Base-by-base conservation (phyloP, 2,888 invertebrate species). In the Platycnemis pennipes region DNA sequence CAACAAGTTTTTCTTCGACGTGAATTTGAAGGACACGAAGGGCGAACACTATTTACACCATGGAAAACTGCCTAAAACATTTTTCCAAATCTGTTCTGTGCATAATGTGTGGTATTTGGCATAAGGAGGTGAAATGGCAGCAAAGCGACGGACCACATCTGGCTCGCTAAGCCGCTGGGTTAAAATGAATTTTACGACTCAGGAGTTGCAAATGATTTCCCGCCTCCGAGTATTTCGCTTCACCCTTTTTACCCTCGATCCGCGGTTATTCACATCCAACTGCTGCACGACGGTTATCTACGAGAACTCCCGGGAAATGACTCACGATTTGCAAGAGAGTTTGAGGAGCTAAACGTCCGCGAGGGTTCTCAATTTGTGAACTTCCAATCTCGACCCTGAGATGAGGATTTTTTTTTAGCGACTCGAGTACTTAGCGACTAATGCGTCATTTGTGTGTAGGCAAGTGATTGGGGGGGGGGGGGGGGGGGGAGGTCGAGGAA, bases 311-410 rank as follows among this genome's bases (percentile, higher is more conserved):
- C 31, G 77, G 11, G 77, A 5, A 77, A 77, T 77, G 77, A 77
- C 26, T 77, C 77, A 77, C 77, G 37, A 77, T 37, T 77, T 37
- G 37, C 37, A 31, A 8, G 11, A 8, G 11, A 37, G 37, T 37
- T 37, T 37, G 37, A 77, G 37, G n/a, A 77, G 37, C 63, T 63
- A 63, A 63, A 63, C 63, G 63, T 26, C 26, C 63, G 63, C n/a
- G 63, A 19, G 2, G 19, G 49, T 49, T 19, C 49, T 49, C 49
- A 49, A 49, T n/a, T 37, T 77, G 77, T 37, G 77, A 77, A 77
- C 77, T 77, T 77, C 37, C 37, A 26, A 77, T 77, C 16, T 37
- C 77, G 77, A 77, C 77, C 77, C 77, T 77, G 37, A 77, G 77
- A 4, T 37, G 31, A 69, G n/a, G 63, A n/a, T 7, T 63, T 37